Evolutionary conservation across 2,888 invertebrate species (phyloP), one percentile per base, ranked within the genome.

Genomic region (Saturnia japonica): DNA sequence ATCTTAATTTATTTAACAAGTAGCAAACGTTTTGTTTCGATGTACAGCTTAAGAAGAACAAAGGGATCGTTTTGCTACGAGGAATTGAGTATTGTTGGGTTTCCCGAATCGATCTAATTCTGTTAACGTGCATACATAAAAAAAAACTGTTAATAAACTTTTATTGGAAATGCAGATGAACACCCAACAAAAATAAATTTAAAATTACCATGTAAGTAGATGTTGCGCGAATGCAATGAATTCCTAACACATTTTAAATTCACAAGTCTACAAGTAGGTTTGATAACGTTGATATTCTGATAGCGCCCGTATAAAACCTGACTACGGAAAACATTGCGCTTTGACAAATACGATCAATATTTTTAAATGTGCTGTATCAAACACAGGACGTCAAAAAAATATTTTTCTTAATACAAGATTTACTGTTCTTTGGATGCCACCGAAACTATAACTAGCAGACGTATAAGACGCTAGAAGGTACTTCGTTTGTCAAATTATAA

Each of bases 1-100:
- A 64, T 64, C 64, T 40, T 64, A 40, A 40, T 64, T 64, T 64
- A 64, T 64, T 64, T 40, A 64, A n/a, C 64, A 14, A 40, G 40
- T 64, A 64, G 40, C 64, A 64, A 64, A 64, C 64, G 40, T 40
- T 19, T 19, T 64, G n/a, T 64, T 40, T 64, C 40, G 19, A 19
- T 40, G 14, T 60, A 64, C 40, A 40, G 34, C 8, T 64, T 40
- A n/a, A 19, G n/a, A 40, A 40, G 64, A 64, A 64, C 64, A 64
- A 64, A 64, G 40, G n/a, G 40, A 40, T 64, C 4, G 4, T 40
- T 40, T 34, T 22, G 64, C 22, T 64, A 64, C 64, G 40, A 40
- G 9, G 64, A 64, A 64, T 64, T 64, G 12, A n/a, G 40, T 40
- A 40, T 40, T 11, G 40, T n/a, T 7, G 40, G 40, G 12, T 64